Evolutionary conservation across 1,140 invertebrate species (phyloP).

Genomic region (Drosophila nebulosa): DNA sequence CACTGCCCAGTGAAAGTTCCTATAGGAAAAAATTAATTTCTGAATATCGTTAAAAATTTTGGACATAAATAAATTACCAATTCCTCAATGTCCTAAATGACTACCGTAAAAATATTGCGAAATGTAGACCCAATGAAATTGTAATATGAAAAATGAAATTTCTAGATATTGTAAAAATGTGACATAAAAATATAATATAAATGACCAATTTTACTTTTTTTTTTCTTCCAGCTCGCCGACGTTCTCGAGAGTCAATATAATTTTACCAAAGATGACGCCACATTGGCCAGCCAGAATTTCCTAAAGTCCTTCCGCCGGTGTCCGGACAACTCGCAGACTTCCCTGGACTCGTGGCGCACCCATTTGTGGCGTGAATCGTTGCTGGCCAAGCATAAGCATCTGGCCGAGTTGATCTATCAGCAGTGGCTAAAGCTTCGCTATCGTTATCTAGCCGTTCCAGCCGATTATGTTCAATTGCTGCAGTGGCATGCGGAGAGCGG

Average conservation of each 20-base stretch:
- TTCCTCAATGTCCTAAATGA: too few species aligned
- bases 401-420: constrained; percentile 86
- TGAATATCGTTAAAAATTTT: not conserved
- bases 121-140: too few species aligned
- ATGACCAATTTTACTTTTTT: not conserved
- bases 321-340: constrained; percentile 87
- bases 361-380: constrained; percentile 89
- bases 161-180: too few species aligned
- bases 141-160: too few species aligned
- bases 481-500: constrained; percentile 83
- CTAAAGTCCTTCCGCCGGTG: constrained; percentile 88
- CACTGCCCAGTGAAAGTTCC: too few species aligned
- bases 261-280: constrained; percentile 84
- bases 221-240: constrained; percentile 84
- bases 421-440: constrained; percentile 90
- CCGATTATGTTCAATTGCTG: constrained; percentile 86
- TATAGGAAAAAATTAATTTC: not conserved
- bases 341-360: constrained; percentile 88
- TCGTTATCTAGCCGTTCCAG: constrained; percentile 85
- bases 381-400: constrained; percentile 86
- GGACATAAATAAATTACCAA: too few species aligned
- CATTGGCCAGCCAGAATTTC: constrained; percentile 85
- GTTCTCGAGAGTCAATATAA: constrained; percentile 86
- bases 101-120: too few species aligned
- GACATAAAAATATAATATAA: too few species aligned